These are phyloP conservation scores for Aphelocoma coerulescens DNA, from an alignment of 2,113 vertebrate species.

Conservation along the genomic window DNA sequence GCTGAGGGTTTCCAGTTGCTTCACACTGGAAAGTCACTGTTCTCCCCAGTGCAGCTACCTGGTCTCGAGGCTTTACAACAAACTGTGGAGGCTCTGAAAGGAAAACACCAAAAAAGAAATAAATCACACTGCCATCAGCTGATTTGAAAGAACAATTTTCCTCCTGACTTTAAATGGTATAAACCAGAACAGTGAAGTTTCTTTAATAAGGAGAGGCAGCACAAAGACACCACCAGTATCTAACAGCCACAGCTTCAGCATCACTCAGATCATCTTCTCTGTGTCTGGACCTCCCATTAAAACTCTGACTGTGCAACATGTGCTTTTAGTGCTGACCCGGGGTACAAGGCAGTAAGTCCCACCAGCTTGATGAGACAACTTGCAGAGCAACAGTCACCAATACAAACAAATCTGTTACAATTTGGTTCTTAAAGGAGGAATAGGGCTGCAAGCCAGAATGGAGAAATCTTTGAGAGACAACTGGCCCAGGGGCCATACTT, in stretches of 20 bases:
- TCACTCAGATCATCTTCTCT: background rate
- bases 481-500: background rate
- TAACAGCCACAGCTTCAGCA: background rate
- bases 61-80: conserved; percentile 92
- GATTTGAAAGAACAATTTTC: background rate
- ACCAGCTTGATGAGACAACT: background rate
- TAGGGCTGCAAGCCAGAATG: background rate
- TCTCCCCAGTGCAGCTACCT: conserved; percentile 91
- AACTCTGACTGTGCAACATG: background rate
- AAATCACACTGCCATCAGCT: background rate
- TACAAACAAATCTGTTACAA: background rate
- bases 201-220: background rate
- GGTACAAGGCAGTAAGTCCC: background rate
- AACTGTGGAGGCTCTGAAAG: conserved; percentile 91
- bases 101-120: background rate
- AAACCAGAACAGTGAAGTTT: background rate
- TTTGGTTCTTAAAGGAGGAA: background rate
- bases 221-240: background rate
- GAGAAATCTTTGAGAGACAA: background rate
- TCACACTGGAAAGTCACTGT: conserved; percentile 98
- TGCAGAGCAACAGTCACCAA: background rate
- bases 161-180: background rate
- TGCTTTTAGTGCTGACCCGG: background rate
- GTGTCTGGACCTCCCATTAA: background rate
- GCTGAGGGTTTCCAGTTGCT: conserved; percentile 95